A percentile compares a stretch with the other conserved stretches of the same genome.
Conservation (phyloP, 2,888 invertebrate species). For the Napeogenes sylphis region DNA sequence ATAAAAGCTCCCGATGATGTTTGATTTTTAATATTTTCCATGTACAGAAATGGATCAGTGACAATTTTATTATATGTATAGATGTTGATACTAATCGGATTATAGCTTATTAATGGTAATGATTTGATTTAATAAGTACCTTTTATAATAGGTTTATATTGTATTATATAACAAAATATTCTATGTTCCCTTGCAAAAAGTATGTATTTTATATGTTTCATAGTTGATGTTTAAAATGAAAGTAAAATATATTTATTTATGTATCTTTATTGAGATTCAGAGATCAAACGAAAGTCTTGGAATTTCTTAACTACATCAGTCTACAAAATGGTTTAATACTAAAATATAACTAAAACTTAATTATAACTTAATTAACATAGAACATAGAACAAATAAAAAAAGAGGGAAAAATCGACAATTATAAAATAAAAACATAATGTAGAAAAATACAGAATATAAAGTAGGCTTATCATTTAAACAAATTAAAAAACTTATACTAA, state of each 20-base stretch:
- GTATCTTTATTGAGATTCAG: slow-evolving; percentile 65
- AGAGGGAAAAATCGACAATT: slow-evolving; percentile 20
- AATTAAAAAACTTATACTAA: slow-evolving; percentile 35
- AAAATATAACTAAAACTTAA: slow-evolving; percentile 21
- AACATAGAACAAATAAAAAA: slow-evolving; percentile 1
- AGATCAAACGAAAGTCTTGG: slow-evolving; percentile 77
- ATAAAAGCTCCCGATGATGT: too few species aligned
- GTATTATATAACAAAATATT: too few species aligned
- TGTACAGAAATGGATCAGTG: too few species aligned
- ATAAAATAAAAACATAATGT: slow-evolving; percentile 10
- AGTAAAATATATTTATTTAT: slow-evolving; percentile 29
- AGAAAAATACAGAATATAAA: slow-evolving; percentile 11
- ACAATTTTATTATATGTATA: too few species aligned
- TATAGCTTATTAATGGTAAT: too few species aligned
- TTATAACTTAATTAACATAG: slow-evolving; percentile 20
- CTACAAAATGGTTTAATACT: slow-evolving; percentile 43
- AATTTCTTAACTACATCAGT: slow-evolving; percentile 66
- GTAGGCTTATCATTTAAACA: slow-evolving; percentile 18
- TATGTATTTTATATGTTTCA: neutral
- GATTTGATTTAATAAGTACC: too few species aligned
- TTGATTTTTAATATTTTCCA: too few species aligned
- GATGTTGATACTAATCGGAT: too few species aligned
- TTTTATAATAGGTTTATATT: too few species aligned
- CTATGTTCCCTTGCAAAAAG: too few species aligned
- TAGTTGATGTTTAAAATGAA: slow-evolving; percentile 12